Base-by-base conservation (phyloP, 2,888 invertebrate genomes). In the Pseudococcus longispinus region DNA sequence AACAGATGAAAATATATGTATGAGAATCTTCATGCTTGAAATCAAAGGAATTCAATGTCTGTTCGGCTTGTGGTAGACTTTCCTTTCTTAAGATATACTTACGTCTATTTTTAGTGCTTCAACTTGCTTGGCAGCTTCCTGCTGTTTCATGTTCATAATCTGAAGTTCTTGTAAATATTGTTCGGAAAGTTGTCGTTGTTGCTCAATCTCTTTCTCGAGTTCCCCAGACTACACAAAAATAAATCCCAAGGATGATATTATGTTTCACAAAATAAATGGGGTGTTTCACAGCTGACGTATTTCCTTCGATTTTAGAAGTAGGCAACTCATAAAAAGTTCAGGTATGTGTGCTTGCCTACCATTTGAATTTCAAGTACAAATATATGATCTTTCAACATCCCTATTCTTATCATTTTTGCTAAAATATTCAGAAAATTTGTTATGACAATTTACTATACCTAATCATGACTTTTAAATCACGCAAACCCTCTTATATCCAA, bases 21-120 rank as follows among this genome's bases (percentile, higher is more conserved):
- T 60, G 23, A 60, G 13, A n/a, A 23, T 60, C 23, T 60, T 20
- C 2, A 23, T 23, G 0, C 3, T 11, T n/a, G n/a, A n/a, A 51
- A 51, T 51, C 4, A 51, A 46, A 46, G 9, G 15, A 46, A 13
- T 15, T 13, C 13, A n/a, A n/a, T n/a, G n/a, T n/a, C n/a, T n/a
- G n/a, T n/a, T n/a, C n/a, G n/a, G n/a, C n/a, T n/a, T n/a, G n/a
- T n/a, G n/a, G n/a, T n/a, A n/a, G n/a, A n/a, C n/a, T n/a, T n/a
- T n/a, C n/a, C n/a, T n/a, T n/a, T n/a, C n/a, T n/a, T n/a, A n/a
- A n/a, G n/a, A 60, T 13, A 1, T 77, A 86, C 86, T 80, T 20
- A 86, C 86, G 15, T 86, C 86, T 20, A 80, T 86, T 80, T 55
- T 86, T 32, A 86, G n/a, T 13, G 42, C 80, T 80, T 86, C 86